These are phyloP conservation scores for Agrochola lota DNA, from an alignment of 2,888 invertebrate genomes.

Conservation along the genomic window DNA sequence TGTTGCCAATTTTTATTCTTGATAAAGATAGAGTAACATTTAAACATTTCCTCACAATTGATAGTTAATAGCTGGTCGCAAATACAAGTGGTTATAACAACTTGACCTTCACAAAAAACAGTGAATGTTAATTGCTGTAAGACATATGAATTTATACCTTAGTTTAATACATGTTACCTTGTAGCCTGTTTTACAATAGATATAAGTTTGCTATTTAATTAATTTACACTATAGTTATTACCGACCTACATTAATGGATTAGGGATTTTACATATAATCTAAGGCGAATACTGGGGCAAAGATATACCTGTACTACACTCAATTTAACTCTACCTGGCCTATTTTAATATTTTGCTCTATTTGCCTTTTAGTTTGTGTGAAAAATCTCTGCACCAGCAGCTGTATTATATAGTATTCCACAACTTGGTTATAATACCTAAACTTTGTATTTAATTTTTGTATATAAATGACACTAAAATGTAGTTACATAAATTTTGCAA, in stretches of 20 bases:
- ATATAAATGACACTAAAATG: constrained; percentile 89
- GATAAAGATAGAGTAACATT: constrained; percentile 59
- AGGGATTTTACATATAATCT: constrained; percentile 53
- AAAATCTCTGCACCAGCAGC: constrained; percentile 56
- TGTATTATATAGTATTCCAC: constrained; percentile 81
- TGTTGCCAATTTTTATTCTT: constrained; percentile 78
- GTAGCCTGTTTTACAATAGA: constrained; percentile 68
- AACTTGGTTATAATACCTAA: constrained; percentile 77
- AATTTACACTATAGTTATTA: constrained; percentile 52
- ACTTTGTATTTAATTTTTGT: constrained; percentile 88
- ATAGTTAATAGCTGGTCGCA: constrained; percentile 39
- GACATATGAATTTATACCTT: constrained; percentile 54
- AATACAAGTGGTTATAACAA: constrained; percentile 36
- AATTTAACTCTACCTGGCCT: constrained; percentile 23
- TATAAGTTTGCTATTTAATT: constrained; percentile 67
- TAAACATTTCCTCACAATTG: constrained; percentile 44
- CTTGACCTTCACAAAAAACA: constrained; percentile 51
- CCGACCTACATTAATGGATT: constrained; percentile 40
- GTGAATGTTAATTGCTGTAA: constrained; percentile 43
- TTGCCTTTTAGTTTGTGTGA: constrained; percentile 57
- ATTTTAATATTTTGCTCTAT: constrained; percentile 36
- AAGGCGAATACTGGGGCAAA: constrained; percentile 23
- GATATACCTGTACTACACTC: constrained; percentile 12
- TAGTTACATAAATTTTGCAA: constrained; percentile 89
- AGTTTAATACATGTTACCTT: constrained; percentile 75